Conservation (phyloP, 2,797 vertebrate genomes). For the Neomorphus geoffroyi region DNA sequence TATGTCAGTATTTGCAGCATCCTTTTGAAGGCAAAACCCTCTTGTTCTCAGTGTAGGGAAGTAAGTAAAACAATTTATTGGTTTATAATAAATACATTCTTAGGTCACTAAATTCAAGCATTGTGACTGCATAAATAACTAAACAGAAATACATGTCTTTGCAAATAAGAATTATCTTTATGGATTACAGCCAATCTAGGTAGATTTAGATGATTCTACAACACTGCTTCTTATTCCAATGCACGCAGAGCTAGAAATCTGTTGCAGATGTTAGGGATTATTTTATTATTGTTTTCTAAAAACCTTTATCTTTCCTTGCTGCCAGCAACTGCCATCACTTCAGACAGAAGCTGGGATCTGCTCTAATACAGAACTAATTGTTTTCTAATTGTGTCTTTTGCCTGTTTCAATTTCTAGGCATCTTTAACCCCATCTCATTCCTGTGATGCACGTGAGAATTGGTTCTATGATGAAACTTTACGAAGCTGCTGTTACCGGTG, state of each 20-base stretch:
- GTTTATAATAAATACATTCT: background rate
- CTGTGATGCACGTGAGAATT: background rate
- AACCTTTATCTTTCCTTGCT: background rate
- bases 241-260: background rate
- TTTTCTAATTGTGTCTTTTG: background rate
- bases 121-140: background rate
- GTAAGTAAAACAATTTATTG: background rate
- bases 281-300: background rate
- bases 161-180: background rate
- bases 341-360: background rate
- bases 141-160: background rate
- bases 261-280: background rate
- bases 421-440: background rate
- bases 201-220: background rate
- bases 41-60: background rate
- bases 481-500: slow-evolving; percentile 68
- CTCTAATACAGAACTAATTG: background rate
- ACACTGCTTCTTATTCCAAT: background rate
- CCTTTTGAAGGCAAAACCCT: background rate
- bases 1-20: background rate
- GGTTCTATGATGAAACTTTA: background rate
- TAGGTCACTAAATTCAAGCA: background rate
- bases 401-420: slow-evolving; percentile 5
- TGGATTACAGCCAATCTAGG: background rate
- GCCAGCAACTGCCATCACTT: background rate